Conservation (phyloP, 2,797 vertebrate species). For the Arnoldichthys spilopterus region DNA sequence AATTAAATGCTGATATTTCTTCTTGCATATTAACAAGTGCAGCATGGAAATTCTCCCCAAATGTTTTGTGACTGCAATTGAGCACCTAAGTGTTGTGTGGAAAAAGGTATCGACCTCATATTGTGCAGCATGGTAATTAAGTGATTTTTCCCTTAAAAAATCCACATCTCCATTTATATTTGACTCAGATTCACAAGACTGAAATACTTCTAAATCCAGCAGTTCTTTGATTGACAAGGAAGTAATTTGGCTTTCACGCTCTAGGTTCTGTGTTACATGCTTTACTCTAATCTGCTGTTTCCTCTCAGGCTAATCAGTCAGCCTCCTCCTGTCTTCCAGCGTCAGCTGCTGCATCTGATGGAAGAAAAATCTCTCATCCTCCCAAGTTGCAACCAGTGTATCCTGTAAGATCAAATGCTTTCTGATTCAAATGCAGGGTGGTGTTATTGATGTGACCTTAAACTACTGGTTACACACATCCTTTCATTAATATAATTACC, state of each 20-base stretch:
- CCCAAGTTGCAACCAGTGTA: conserved; percentile 1
- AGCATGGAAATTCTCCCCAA: neutral
- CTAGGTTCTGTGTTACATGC: conserved; percentile 28
- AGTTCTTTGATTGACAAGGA: conserved; percentile 36
- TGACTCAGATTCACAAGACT: conserved; percentile 16
- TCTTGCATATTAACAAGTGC: no score
- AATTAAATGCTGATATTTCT: neutral
- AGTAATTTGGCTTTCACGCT: conserved; percentile 32
- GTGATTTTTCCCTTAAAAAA: neutral
- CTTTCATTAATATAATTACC: conserved; percentile 16
- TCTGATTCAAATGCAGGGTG: conserved; percentile 23
- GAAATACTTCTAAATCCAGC: conserved; percentile 9
- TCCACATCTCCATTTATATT: neutral
- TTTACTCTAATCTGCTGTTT: conserved; percentile 48
- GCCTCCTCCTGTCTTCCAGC: conserved; percentile 24
- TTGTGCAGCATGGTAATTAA: neutral
- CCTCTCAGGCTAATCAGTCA: conserved; percentile 35
- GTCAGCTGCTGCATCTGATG: conserved; percentile 26
- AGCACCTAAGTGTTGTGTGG: neutral
- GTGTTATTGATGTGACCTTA: conserved; percentile 29
- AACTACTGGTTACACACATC: conserved; percentile 11
- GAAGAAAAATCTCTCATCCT: neutral
- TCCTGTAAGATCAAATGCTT: conserved; percentile 25
- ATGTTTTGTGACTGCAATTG: neutral
- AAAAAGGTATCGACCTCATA: neutral